Percentiles rank a stretch among this genome's conserved stretches.
These are phyloP conservation scores for Rousettus madagascariensis DNA, from an alignment of 2,797 vertebrate species.

Conservation along the genomic window DNA sequence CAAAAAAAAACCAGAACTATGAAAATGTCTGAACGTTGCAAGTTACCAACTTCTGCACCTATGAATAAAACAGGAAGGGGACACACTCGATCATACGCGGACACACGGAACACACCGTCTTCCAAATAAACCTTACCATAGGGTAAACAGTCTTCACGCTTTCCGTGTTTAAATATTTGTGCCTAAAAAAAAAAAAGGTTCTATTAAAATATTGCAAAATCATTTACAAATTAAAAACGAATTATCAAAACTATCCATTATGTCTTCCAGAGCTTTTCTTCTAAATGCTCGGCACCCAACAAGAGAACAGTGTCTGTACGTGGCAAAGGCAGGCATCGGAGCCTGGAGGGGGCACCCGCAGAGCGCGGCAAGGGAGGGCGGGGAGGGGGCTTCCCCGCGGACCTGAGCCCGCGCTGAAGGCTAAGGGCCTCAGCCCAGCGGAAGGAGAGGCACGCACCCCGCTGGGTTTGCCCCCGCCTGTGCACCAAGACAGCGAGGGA, in stretches of 20 bases:
- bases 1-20: not conserved
- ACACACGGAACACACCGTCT: not conserved
- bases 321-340: not conserved
- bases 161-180: conserved; percentile 97
- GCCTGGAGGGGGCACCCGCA: not conserved
- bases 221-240: conserved; percentile 20
- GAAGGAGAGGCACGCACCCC: too few relatives aligned
- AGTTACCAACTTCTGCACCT: not conserved
- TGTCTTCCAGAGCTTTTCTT: not conserved
- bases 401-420: not conserved
- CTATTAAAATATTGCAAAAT: conserved; percentile 36
- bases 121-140: conserved; percentile 88
- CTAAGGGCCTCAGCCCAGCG: not conserved
- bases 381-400: not conserved
- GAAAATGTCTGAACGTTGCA: not conserved
- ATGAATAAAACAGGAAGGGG: not conserved
- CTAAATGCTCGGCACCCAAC: not conserved
- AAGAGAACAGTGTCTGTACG: not conserved
- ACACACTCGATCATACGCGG: not conserved
- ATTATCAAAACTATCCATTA: not conserved
- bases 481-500: not conserved
- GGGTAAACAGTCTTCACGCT: conserved; percentile 94
- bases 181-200: conserved; percentile 85
- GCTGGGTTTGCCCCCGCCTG: fast-evolving
- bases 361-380: not conserved